These are phyloP conservation scores for Peromyscus californicus DNA, from an alignment of 2,113 vertebrate species.

Conservation along the genomic window DNA sequence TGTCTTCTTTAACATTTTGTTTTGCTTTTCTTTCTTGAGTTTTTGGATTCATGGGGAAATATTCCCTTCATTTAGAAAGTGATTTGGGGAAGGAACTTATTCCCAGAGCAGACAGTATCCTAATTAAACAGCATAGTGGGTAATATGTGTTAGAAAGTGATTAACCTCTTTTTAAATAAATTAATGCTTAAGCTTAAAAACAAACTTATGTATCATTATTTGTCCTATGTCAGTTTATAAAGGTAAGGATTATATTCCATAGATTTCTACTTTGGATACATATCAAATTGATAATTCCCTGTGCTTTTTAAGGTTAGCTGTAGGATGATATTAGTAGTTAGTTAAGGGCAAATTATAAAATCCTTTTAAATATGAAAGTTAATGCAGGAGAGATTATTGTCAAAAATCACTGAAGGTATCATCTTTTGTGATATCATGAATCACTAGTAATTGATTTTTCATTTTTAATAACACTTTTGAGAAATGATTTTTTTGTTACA, in stretches of 20 bases:
- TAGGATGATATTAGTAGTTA: background rate
- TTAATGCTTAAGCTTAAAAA: background rate
- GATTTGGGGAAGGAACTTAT: background rate
- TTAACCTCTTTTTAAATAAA: background rate
- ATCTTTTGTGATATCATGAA: too few species aligned
- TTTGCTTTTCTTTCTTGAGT: background rate
- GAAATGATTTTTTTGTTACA: background rate
- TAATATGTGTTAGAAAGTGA: background rate
- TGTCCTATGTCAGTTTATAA: background rate
- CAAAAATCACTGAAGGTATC: background rate
- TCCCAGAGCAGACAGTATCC: background rate
- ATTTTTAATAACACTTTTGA: background rate
- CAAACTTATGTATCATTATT: too few species aligned
- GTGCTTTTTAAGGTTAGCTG: background rate
- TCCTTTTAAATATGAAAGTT: background rate
- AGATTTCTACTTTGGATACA: background rate
- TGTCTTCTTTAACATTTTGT: background rate
- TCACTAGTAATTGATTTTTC: background rate
- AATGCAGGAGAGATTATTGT: background rate
- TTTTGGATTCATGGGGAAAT: background rate
- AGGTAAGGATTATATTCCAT: background rate
- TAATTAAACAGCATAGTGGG: background rate
- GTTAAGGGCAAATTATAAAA: background rate
- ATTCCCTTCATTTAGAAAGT: background rate
- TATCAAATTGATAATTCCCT: background rate